These are phyloP conservation scores for Microcebus jonahi DNA, from an alignment of 2,113 vertebrate genomes.

Conservation along the genomic window DNA sequence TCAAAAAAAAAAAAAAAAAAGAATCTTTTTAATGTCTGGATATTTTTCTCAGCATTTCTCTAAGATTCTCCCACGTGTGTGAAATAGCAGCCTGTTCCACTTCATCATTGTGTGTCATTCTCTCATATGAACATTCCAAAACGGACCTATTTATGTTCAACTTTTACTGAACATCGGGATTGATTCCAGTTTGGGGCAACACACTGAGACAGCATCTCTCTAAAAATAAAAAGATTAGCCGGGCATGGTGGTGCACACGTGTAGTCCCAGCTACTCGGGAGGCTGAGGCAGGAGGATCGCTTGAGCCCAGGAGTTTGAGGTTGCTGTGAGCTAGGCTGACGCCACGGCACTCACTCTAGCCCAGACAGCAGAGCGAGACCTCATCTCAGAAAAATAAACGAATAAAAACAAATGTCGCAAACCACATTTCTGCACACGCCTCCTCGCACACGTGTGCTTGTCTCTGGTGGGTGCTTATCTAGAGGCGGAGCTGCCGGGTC, in stretches of 20 bases:
- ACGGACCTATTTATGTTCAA: too few relatives aligned
- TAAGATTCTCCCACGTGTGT: background rate
- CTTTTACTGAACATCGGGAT: background rate
- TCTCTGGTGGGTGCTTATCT: background rate
- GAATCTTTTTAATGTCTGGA: background rate
- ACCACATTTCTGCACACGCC: background rate
- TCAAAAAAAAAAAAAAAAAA: too few relatives aligned
- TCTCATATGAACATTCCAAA: background rate
- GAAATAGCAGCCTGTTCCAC: background rate
- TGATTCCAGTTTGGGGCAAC: background rate
- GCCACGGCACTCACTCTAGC: too few relatives aligned
- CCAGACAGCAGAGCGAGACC: too few relatives aligned
- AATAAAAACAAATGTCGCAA: background rate
- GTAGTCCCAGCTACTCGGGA: too few relatives aligned
- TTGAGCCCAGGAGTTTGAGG: too few relatives aligned
- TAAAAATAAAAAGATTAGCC: too few relatives aligned
- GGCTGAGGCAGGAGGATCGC: too few relatives aligned
- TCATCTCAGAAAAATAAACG: too few relatives aligned
- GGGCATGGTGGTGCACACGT: too few relatives aligned
- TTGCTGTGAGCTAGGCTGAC: too few relatives aligned
- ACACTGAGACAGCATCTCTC: too few relatives aligned
- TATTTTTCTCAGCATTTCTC: background rate
- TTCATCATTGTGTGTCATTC: background rate
- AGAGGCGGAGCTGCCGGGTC: background rate
- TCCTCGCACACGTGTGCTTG: background rate